Percentiles rank a stretch among this genome's conserved stretches.
Evolutionary conservation across 2,797 vertebrate species (phyloP).

Genomic region (Pantherophis alleghaniensis): DNA sequence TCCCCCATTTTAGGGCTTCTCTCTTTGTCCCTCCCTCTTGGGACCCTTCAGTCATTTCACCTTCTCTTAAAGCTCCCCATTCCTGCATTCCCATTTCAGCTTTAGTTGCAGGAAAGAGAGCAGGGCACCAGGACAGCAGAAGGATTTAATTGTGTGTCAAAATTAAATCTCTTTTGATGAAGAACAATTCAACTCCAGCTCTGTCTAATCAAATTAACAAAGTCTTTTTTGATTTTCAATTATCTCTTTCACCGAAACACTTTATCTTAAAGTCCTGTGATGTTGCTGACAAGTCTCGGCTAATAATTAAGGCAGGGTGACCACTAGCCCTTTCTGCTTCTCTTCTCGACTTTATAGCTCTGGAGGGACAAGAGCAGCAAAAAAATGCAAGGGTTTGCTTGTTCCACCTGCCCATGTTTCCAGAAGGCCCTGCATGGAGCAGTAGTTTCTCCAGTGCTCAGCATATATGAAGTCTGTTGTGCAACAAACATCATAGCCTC

Average conservation of each 20-base stretch:
- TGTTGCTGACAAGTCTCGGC: conserved; percentile 60
- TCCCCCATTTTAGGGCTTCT: background rate
- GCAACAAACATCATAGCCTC: background rate
- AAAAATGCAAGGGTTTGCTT: background rate
- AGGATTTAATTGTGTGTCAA: conserved; percentile 87
- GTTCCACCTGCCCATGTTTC: background rate
- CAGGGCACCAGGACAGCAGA: conserved; percentile 73
- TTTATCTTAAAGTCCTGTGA: conserved; percentile 68
- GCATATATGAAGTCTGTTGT: fast-evolving
- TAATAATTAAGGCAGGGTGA: conserved; percentile 46
- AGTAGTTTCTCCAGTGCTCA: background rate
- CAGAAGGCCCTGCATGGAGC: background rate
- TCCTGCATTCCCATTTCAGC: conserved; percentile 6
- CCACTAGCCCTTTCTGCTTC: background rate
- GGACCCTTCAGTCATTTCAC: fast-evolving
- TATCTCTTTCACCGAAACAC: conserved; percentile 79
- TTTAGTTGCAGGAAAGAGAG: conserved; percentile 44
- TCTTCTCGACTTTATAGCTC: background rate
- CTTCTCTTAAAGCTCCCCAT: background rate
- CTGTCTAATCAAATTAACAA: conserved; percentile 92
- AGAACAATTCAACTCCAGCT: conserved; percentile 82
- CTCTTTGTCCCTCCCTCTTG: background rate
- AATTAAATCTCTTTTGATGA: conserved; percentile 90
- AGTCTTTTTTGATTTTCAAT: conserved; percentile 95
- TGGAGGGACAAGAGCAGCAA: background rate